phyloP scores from a whole-genome alignment of 2,888 invertebrate species.

The Leptodirus hochenwartii region DNA sequence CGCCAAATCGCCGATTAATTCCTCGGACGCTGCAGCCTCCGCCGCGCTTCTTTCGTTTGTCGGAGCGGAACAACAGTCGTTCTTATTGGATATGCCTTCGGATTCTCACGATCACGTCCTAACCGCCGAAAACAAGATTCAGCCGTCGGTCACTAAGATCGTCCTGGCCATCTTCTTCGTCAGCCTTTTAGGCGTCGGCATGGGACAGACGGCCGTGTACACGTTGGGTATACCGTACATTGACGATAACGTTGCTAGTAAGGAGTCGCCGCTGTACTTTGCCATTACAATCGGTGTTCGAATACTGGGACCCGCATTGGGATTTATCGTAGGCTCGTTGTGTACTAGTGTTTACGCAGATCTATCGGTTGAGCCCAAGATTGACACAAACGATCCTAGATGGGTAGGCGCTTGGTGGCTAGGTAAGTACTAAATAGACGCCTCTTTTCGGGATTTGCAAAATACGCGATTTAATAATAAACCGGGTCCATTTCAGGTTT shows the following conservation, averaged over 20 bases:
- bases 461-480: no score
- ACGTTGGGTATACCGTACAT: slow-evolving; percentile 87
- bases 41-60: neutral
- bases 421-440: no score
- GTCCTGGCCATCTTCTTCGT: slow-evolving; percentile 78
- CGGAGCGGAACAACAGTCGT: slow-evolving; percentile 2
- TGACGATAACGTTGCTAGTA: slow-evolving; percentile 83
- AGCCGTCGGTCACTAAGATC: slow-evolving; percentile 59
- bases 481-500: slow-evolving; percentile 51
- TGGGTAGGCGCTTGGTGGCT: slow-evolving; percentile 99
- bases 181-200: slow-evolving; percentile 73
- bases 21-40: slow-evolving; percentile 5
- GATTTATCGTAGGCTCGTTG: slow-evolving; percentile 75
- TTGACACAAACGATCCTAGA: slow-evolving; percentile 61
- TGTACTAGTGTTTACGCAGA: slow-evolving; percentile 79
- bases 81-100: neutral
- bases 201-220: slow-evolving; percentile 84
- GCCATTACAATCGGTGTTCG: slow-evolving; percentile 84
- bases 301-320: slow-evolving; percentile 78
- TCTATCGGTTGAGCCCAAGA: slow-evolving; percentile 52
- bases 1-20: no score
- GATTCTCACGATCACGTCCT: neutral
- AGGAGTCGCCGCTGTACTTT: slow-evolving; percentile 83
- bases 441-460: no score
- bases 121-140: slow-evolving; percentile 45